Evolutionary conservation across 2,888 invertebrate genomes (phyloP).

Genomic region (Mactromeris polynyma): DNA sequence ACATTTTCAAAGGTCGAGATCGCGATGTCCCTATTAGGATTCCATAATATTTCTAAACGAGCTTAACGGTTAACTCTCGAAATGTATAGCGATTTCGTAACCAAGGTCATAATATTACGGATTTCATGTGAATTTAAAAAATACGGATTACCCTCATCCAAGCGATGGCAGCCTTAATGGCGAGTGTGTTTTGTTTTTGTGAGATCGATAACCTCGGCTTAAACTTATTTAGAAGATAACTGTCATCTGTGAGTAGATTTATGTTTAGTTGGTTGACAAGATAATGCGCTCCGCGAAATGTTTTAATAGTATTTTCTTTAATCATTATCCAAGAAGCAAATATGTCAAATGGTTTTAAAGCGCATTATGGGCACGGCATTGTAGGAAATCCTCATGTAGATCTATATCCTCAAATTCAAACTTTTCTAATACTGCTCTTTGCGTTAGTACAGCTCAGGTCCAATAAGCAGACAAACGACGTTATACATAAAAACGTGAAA

Average conservation of each 20-base stretch:
- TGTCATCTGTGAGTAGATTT: constrained; percentile 1
- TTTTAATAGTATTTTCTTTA: neutral
- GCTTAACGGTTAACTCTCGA: no score
- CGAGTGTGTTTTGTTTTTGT: neutral
- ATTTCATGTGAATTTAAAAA: neutral
- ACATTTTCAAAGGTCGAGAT: no score
- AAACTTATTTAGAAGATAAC: constrained; percentile 23
- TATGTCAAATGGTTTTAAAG: neutral
- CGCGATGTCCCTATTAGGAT: no score
- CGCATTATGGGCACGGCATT: neutral
- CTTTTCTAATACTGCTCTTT: no score
- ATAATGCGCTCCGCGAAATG: constrained; percentile 2
- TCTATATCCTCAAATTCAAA: no score
- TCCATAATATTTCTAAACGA: no score
- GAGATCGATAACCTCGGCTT: constrained; percentile 6
- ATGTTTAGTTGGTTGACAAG: neutral
- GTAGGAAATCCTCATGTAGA: neutral
- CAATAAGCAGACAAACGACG: no score
- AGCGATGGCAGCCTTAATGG: neutral
- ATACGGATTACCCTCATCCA: neutral
- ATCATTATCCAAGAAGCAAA: neutral
- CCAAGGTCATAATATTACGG: no score
- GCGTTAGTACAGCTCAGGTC: no score
- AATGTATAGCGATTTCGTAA: no score
- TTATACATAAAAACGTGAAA: no score